Evolutionary conservation across 2,888 invertebrate genomes (phyloP).

Genomic region (Drosophila lutescens): DNA sequence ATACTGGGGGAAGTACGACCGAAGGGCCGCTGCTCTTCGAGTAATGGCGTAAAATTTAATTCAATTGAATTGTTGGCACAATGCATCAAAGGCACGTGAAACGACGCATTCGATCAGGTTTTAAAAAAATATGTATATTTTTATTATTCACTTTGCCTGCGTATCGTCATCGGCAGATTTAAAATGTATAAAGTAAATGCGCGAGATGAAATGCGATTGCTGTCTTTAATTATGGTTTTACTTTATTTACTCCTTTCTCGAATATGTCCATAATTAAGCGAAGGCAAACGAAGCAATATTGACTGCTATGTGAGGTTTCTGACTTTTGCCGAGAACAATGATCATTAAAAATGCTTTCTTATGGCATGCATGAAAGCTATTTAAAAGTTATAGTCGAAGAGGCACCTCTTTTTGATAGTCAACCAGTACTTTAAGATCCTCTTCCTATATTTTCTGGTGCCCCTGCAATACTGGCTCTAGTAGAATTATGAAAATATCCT

Average conservation of each 20-base stretch:
- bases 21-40: slow-evolving; percentile 42
- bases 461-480: background rate
- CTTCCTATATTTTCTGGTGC: background rate
- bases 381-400: background rate
- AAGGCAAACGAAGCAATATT: slow-evolving; percentile 17
- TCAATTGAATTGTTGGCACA: slow-evolving; percentile 75
- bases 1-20: background rate
- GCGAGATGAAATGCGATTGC: slow-evolving; percentile 47
- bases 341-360: background rate
- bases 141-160: slow-evolving; percentile 17
- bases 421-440: background rate
- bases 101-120: slow-evolving; percentile 5
- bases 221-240: slow-evolving; percentile 30
- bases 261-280: slow-evolving; percentile 52
- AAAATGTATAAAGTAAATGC: slow-evolving; percentile 11
- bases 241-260: slow-evolving; percentile 14
- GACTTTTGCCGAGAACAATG: background rate
- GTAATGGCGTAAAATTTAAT: slow-evolving; percentile 77
- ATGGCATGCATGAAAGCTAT: too few relatives aligned
- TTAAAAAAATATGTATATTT: slow-evolving; percentile 17
- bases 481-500: slow-evolving; percentile 26
- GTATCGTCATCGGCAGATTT: background rate
- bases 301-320: background rate
- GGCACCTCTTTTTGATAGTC: too few relatives aligned
- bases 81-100: slow-evolving; percentile 59